These are phyloP conservation scores for Lutraria lutraria DNA, from an alignment of 2,888 invertebrate genomes.

Conservation along the genomic window DNA sequence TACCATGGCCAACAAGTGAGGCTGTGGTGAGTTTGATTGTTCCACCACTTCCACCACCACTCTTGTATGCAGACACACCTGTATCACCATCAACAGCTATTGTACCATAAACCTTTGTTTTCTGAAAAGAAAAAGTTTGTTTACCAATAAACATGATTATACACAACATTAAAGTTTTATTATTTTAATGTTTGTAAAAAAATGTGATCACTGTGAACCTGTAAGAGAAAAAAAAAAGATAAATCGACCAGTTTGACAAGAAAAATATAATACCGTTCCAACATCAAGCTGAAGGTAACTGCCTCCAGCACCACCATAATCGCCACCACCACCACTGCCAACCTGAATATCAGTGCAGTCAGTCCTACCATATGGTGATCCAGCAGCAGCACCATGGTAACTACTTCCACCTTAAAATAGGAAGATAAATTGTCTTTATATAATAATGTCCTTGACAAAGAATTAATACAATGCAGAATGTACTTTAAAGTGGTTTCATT, in stretches of 20 bases:
- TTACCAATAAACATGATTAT: neutral
- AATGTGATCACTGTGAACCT: neutral
- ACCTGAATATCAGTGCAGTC: slow-evolving; percentile 60
- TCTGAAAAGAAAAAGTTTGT: slow-evolving; percentile 25
- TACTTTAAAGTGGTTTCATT: too few species aligned
- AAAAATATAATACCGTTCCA: slow-evolving; percentile 66
- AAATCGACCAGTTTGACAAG: neutral
- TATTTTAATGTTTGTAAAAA: neutral
- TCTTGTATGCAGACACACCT: slow-evolving; percentile 50
- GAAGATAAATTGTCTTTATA: neutral
- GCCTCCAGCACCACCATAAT: slow-evolving; percentile 75
- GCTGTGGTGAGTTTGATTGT: slow-evolving; percentile 66
- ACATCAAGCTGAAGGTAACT: slow-evolving; percentile 70
- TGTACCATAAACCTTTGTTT: slow-evolving; percentile 68
- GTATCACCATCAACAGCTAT: slow-evolving; percentile 67
- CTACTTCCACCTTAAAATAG: slow-evolving; percentile 59
- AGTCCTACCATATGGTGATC: slow-evolving; percentile 69
- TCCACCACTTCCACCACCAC: slow-evolving; percentile 80
- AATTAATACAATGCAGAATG: too few species aligned
- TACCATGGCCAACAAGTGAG: slow-evolving; percentile 76
- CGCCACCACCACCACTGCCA: slow-evolving; percentile 80
- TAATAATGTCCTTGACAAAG: too few species aligned
- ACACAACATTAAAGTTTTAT: neutral
- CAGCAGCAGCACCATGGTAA: slow-evolving; percentile 57
- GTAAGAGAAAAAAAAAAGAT: neutral